Evolutionary conservation across 2,113 vertebrate species (phyloP), one percentile per base, ranked within the genome.

Genomic region (Pelecanus crispus): DNA sequence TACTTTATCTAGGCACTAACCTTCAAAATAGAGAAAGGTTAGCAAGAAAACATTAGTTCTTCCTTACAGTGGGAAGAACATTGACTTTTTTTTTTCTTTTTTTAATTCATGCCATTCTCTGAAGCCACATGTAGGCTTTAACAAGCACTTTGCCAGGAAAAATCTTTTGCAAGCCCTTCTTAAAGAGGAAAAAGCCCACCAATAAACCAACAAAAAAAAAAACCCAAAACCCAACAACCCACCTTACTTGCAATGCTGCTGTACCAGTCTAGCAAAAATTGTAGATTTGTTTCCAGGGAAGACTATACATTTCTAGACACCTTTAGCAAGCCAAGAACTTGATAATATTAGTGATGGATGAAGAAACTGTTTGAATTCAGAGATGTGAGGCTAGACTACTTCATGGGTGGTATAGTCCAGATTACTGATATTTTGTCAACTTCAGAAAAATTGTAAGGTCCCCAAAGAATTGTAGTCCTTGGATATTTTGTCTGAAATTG

Each of bases 1-100:
- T 82, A 63, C 61, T 90, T 93, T 79, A 90, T 75, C 31, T 47
- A 65, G 47, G 47, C 10, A 40, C 79, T 81, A 93, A 93, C 72
- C 63, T 90, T 92, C 71, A 90, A 77, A 96, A 86, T 2, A 86
- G 17, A 88, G 29, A 96, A 95, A 94, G 63, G 67, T 93, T 88
- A 92, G 38, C 13, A 71, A 95, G 49, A 84, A 96, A 97, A 94
- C 32, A 68, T 92, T 96, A 83, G 24, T 29, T 90, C 59, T 88
- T 85, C 49, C 62, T 94, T 88, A 80, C 38, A 77, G 49, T 7
- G 0, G 32, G 66, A 88, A 77, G 15, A 93, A 45, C 15, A 81
- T 40, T 38, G 66, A 58, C 58, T 70, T 68, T 56, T 36, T 26
- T 18, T 4, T 25, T 25, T 25, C 83, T 88, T 86, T 25, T 89